phyloP scores from a whole-genome alignment of 2,888 invertebrate genomes.

The Tetranychus truncatus region DNA sequence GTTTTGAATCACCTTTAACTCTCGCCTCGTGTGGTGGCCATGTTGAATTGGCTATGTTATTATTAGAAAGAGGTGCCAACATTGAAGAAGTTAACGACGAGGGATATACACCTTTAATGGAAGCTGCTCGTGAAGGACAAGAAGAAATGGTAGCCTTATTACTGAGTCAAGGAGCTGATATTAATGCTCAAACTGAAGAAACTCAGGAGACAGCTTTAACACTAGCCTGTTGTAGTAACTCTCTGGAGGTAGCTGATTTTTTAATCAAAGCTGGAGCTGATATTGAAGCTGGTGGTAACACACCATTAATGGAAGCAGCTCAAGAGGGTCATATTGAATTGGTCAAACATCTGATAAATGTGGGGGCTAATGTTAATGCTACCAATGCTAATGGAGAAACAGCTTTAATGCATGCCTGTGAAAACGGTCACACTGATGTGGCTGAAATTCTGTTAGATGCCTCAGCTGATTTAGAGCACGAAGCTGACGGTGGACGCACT shows the following conservation, averaged over 20 bases:
- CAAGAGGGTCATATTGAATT: conserved; percentile 92
- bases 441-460: conserved; percentile 74
- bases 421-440: conserved; percentile 95
- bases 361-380: conserved; percentile 71
- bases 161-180: conserved; percentile 75
- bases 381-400: conserved; percentile 80
- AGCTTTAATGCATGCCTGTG: conserved; percentile 89
- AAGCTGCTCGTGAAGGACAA: conserved; percentile 93
- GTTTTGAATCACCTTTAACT: conserved; percentile 95
- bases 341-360: conserved; percentile 64
- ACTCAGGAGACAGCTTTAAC: conserved; percentile 92
- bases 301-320: conserved; percentile 94
- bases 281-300: conserved; percentile 80
- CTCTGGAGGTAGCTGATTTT: conserved; percentile 83
- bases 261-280: conserved; percentile 86
- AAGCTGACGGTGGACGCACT: conserved; percentile 88
- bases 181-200: conserved; percentile 96
- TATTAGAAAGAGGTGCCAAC: conserved; percentile 90
- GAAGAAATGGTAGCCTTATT: conserved; percentile 92
- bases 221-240: conserved; percentile 81
- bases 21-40: conserved; percentile 97
- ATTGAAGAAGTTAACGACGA: conserved; percentile 98
- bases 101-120: conserved; percentile 97
- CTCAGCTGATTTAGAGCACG: conserved; percentile 81
- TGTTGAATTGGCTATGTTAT: conserved; percentile 80